phyloP scores from a whole-genome alignment of 2,888 invertebrate species.

The Idaea dimidiata region DNA sequence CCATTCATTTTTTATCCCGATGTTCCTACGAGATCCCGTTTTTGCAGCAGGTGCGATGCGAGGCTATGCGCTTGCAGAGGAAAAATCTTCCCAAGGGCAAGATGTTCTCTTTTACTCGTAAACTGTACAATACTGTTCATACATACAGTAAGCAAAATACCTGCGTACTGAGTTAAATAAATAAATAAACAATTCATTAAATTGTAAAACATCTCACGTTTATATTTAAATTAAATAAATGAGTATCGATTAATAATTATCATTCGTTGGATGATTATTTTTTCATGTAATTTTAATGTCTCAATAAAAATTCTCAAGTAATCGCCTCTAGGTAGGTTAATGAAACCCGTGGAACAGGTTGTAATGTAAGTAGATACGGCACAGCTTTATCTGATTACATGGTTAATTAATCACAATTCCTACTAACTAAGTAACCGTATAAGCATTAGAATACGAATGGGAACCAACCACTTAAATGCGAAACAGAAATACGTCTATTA shows the following conservation, averaged over 20 bases:
- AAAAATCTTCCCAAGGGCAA: too few species aligned
- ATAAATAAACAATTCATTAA: background rate
- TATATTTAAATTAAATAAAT: background rate
- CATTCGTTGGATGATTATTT: background rate
- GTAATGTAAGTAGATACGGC: slow-evolving; percentile 8
- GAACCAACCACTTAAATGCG: background rate
- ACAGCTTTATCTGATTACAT: slow-evolving; percentile 20
- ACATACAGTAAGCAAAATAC: background rate
- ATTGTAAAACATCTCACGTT: background rate
- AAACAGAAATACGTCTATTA: background rate
- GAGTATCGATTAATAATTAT: background rate
- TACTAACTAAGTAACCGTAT: slow-evolving; percentile 12
- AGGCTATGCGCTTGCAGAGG: too few species aligned
- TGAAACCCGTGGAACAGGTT: slow-evolving; percentile 22
- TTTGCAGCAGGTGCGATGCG: too few species aligned
- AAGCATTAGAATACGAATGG: slow-evolving; percentile 6
- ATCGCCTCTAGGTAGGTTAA: background rate
- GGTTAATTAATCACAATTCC: slow-evolving; percentile 10
- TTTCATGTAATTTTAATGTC: slow-evolving; percentile 1
- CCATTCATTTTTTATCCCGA: too few species aligned
- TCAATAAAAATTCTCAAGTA: background rate
- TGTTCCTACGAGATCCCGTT: too few species aligned
- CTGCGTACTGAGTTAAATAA: background rate
- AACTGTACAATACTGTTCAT: too few species aligned
- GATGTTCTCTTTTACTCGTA: too few species aligned